A percentile compares a stretch with the other conserved stretches of the same genome.
These are phyloP conservation scores for Wasmannia auropunctata DNA, from an alignment of 1,140 invertebrate genomes.

Conservation along the genomic window DNA sequence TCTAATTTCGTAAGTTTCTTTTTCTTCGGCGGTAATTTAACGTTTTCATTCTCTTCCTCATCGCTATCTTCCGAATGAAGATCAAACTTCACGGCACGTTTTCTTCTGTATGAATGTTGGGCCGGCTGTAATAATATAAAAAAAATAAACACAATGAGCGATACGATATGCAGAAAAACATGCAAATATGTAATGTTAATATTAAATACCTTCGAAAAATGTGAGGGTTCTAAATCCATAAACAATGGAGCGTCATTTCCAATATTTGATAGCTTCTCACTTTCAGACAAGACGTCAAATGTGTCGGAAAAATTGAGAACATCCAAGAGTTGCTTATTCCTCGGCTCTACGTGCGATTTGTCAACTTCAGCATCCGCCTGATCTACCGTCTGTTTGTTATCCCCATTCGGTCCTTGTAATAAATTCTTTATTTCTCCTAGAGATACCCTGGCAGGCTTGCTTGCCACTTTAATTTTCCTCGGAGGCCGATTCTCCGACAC, in stretches of 20 bases:
- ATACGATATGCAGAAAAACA: too few relatives aligned
- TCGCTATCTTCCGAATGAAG: constrained; percentile 50
- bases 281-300: constrained; percentile 74
- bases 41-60: constrained; percentile 11
- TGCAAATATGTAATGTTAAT: background rate
- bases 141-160: too few relatives aligned
- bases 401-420: constrained; percentile 19
- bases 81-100: constrained; percentile 60
- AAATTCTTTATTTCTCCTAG: constrained; percentile 67
- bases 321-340: constrained; percentile 20
- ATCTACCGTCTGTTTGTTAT: constrained; percentile 34
- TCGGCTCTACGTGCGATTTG: background rate
- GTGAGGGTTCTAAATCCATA: constrained; percentile 76
- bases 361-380: constrained; percentile 36
- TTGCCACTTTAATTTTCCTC: too few relatives aligned
- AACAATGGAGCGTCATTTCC: constrained; percentile 69
- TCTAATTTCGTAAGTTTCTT: constrained; percentile 67
- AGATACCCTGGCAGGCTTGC: constrained; percentile 64
- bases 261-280: constrained; percentile 23
- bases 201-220: constrained; percentile 75
- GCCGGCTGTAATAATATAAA: constrained; percentile 73
- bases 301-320: constrained; percentile 74
- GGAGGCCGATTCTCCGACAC: too few relatives aligned
- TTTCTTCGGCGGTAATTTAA: constrained; percentile 52
- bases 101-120: constrained; percentile 77